Evolutionary conservation across 64 coral and sea anemone species (phyloP), one percentile per base, ranked within the genome.

Genomic region (Stichodactyla helianthus): DNA sequence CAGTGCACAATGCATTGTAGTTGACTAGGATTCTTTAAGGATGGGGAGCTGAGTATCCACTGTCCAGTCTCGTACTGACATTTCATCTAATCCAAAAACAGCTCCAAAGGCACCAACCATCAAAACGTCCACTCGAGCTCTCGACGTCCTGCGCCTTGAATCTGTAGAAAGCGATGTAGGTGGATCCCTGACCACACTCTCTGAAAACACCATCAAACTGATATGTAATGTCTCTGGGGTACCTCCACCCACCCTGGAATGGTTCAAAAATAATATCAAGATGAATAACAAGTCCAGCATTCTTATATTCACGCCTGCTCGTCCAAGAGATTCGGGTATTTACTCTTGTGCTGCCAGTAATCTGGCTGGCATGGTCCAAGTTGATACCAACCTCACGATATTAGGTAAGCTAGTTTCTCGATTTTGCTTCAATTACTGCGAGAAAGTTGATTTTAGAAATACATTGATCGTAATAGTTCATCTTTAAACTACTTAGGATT

Each of bases 211-310:
- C 28, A 74, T 92, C 52, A 78, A 60, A 50, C 62, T 92, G 53
- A 82, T 77, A 51, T 92, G 90, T 87, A 92, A 92, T 50, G 77
- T 85, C 50, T 87, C 77, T 54, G 90, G 90, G 6, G 77, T 87
- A 26, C 90, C 90, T 4, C 9, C 27, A 50, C 90, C 90, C 51
- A 16, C 57, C 50, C 59, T 92, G 22, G n/a, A 55, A 22, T 92
- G 90, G 90, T 82, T 61, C 64, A 92, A 92, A 52, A 58, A 87
- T 56, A 76, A 26, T 23, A 60, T 9, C 20, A 68, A 54, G 79
- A 58, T 92, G 16, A 55, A 74, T 35, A 26, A 53, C 59, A 82
- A 65, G 44, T 59, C 71, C 10, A n/a, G 55, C 6, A 15, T 87
- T 50, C 57, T 81, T 25, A 77, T 52, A 44, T 19, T 92, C n/a